Evolutionary conservation across 2,797 vertebrate species (phyloP).

Genomic region (Chloroceryle amazona): DNA sequence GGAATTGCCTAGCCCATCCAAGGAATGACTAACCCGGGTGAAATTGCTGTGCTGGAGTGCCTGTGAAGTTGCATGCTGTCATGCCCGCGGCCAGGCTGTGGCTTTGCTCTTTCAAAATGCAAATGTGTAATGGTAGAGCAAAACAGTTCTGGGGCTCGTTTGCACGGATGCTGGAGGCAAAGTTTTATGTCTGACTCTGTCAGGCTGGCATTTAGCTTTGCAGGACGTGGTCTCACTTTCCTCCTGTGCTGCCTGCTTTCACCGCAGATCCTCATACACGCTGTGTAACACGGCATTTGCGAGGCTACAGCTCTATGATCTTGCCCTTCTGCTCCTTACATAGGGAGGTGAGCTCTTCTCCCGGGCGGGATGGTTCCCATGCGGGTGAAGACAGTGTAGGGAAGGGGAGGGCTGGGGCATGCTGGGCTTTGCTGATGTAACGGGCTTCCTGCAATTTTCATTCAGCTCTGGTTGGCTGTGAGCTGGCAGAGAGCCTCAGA

Average conservation of each 20-base stretch:
- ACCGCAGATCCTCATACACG: background rate
- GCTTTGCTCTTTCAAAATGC: background rate
- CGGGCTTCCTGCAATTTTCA: constrained; percentile 73
- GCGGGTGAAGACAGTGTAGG: background rate
- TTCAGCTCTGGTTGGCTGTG: constrained; percentile 77
- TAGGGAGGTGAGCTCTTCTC: background rate
- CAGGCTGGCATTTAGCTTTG: background rate
- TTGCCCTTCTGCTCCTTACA: background rate
- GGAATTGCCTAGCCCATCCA: background rate
- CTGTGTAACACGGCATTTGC: background rate
- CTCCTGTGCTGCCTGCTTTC: background rate
- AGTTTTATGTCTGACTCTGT: background rate
- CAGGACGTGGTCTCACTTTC: background rate
- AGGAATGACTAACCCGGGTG: background rate
- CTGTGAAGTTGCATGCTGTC: rapidly evolving
- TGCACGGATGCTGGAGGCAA: background rate
- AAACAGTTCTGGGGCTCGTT: background rate
- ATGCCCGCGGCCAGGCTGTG: background rate
- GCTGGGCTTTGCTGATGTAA: constrained; percentile 85
- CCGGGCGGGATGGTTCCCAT: background rate
- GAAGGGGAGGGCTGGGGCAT: constrained; percentile 65
- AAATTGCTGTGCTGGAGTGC: background rate
- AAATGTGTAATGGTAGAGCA: background rate
- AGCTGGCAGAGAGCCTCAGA: constrained; percentile 64
- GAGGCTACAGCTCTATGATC: background rate